phyloP scores from a whole-genome alignment of 2,797 vertebrate genomes.

The Cryptoprocta ferox region DNA sequence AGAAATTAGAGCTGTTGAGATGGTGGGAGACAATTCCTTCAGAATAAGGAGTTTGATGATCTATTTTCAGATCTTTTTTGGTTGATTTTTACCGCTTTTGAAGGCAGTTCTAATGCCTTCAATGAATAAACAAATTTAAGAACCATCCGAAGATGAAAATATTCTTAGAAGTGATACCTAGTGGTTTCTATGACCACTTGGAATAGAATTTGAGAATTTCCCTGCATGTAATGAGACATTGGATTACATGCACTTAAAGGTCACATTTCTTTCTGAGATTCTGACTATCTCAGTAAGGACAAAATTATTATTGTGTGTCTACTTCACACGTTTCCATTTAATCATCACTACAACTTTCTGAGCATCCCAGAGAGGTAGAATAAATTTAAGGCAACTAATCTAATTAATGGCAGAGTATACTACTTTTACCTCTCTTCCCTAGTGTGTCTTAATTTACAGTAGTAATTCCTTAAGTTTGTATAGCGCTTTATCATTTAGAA shows the following conservation, averaged over 20 bases:
- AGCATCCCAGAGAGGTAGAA: not conserved
- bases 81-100: not conserved
- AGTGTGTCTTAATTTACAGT: not conserved
- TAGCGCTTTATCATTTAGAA: not conserved
- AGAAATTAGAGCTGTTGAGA: conserved; percentile 1
- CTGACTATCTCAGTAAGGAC: not conserved
- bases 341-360: not conserved
- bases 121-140: not conserved
- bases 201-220: not conserved
- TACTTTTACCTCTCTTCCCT: not conserved
- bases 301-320: not conserved
- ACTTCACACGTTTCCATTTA: not conserved
- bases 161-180: not conserved
- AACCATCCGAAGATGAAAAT: not conserved
- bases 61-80: not conserved
- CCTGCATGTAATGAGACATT: not conserved
- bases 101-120: not conserved
- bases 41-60: not conserved
- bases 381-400: not conserved
- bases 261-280: not conserved
- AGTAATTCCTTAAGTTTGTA: not conserved
- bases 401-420: not conserved
- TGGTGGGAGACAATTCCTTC: not conserved
- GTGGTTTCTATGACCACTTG: not conserved
- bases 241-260: not conserved